Conservation (phyloP, 2,888 invertebrate genomes). For the Abrostola triplasia region DNA sequence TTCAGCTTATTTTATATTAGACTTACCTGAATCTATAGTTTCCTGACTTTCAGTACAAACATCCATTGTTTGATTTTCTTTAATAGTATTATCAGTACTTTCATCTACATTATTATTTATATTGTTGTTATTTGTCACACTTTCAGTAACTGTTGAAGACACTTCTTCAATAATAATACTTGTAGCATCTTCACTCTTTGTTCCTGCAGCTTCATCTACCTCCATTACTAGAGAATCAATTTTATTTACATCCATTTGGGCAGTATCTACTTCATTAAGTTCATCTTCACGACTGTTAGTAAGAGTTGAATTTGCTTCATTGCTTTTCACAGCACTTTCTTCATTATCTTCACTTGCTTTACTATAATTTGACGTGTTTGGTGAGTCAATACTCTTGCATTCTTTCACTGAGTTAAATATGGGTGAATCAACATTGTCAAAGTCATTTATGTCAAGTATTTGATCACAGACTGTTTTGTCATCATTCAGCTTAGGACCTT, state of each 20-base stretch:
- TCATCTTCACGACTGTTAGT: neutral
- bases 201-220: slow-evolving; percentile 17
- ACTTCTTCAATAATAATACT: slow-evolving; percentile 11
- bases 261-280: neutral
- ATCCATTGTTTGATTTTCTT: slow-evolving; percentile 11
- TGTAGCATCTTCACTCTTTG: slow-evolving; percentile 2
- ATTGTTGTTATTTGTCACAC: neutral
- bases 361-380: neutral
- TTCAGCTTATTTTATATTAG: neutral
- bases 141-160: slow-evolving; percentile 6
- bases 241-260: slow-evolving; percentile 9
- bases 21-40: slow-evolving; percentile 14
- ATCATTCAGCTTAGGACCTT: slow-evolving; percentile 18
- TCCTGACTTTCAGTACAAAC: slow-evolving; percentile 12
- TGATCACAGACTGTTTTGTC: neutral
- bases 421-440: slow-evolving; percentile 2
- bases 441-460: neutral
- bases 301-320: neutral
- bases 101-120: neutral
- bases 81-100: neutral
- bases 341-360: neutral
- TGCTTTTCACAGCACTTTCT: neutral
- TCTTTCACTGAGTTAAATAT: neutral
- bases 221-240: slow-evolving; percentile 29
- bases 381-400: neutral